Evolutionary conservation across 2,888 invertebrate species (phyloP).

Genomic region (Orthosia gothica): DNA sequence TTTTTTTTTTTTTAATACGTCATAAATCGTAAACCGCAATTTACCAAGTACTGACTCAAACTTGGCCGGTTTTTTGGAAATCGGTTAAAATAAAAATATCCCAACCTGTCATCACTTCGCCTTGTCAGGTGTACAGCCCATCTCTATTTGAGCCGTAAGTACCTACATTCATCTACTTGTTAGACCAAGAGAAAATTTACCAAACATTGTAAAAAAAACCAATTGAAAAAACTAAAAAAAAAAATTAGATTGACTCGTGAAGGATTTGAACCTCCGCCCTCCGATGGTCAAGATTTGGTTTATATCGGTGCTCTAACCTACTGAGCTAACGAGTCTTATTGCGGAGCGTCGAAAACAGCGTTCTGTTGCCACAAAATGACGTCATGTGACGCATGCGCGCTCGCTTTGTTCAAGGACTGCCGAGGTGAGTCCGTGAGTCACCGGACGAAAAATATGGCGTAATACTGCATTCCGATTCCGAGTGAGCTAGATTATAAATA

Average conservation of each 20-base stretch:
- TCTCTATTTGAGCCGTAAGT: no score
- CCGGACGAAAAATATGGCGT: slow-evolving; percentile 16
- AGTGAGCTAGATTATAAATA: slow-evolving; percentile 16
- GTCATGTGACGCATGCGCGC: slow-evolving; percentile 21
- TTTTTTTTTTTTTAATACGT: no score
- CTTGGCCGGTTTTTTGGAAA: no score
- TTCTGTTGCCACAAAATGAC: neutral
- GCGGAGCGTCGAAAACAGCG: neutral
- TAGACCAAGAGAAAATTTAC: neutral
- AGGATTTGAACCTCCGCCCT: no score
- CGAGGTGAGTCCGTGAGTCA: slow-evolving; percentile 5
- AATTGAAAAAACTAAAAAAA: neutral
- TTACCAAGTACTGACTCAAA: no score
- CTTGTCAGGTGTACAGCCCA: no score
- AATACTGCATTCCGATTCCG: neutral
- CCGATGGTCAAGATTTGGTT: slow-evolving; percentile 14
- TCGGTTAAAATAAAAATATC: no score
- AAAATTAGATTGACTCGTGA: no score
- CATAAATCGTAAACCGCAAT: no score
- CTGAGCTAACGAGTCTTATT: no score
- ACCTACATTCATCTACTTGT: no score
- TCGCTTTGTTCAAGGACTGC: slow-evolving; percentile 17
- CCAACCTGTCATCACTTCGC: no score
- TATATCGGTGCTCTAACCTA: slow-evolving; percentile 19
- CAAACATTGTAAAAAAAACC: neutral